Evolutionary conservation across 2,797 vertebrate genomes (phyloP).

Genomic region (Sebastes hubbsi): DNA sequence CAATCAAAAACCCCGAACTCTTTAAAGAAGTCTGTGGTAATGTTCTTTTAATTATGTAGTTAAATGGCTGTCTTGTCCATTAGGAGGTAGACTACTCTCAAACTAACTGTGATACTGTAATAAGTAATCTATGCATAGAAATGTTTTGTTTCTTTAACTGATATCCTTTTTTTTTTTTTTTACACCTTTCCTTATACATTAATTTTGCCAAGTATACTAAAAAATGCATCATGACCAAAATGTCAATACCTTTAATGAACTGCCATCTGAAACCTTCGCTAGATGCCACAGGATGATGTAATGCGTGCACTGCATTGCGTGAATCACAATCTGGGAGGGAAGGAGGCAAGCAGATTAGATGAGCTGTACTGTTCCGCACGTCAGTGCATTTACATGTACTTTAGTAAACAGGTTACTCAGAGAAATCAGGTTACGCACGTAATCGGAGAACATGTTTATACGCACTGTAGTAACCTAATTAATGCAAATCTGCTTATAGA

Average conservation of each 20-base stretch:
- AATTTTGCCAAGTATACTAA: neutral
- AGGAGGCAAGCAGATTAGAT: slow-evolving; percentile 4
- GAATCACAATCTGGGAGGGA: slow-evolving; percentile 91
- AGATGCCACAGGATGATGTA: slow-evolving; percentile 98
- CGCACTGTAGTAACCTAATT: neutral
- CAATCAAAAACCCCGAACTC: neutral
- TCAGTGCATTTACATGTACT: neutral
- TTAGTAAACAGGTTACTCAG: neutral
- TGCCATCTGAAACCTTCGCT: slow-evolving; percentile 93
- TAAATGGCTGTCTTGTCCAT: neutral
- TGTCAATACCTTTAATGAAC: slow-evolving; percentile 88
- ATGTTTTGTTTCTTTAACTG: neutral
- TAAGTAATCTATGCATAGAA: neutral
- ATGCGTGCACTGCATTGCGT: slow-evolving; percentile 97
- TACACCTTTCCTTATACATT: neutral
- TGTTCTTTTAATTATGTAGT: neutral
- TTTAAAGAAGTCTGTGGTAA: neutral
- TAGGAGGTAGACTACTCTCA: neutral
- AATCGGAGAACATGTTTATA: neutral
- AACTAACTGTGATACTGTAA: neutral
- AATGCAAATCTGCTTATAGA: neutral
- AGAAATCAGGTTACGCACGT: neutral
- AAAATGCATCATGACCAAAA: neutral
- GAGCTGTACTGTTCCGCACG: neutral
- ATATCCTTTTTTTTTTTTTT: neutral